Conservation (phyloP, 2,888 invertebrate species). For the Athetis lepigone region DNA sequence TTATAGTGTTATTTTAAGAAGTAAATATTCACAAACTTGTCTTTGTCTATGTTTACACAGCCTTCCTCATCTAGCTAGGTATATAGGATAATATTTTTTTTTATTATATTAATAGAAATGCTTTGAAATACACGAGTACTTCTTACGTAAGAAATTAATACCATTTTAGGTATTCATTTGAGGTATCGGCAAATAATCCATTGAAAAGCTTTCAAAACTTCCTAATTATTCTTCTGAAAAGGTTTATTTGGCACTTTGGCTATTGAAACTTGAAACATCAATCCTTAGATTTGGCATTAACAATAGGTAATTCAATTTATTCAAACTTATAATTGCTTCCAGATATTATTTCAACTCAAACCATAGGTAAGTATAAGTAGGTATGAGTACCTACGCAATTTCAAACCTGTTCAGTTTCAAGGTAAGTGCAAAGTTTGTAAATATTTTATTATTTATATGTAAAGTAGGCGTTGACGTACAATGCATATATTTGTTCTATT, state of each 20-base stretch:
- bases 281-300: constrained; percentile 20
- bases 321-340: constrained; percentile 43
- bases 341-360: constrained; percentile 41
- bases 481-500: constrained; percentile 53
- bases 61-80: no score
- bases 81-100: no score
- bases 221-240: constrained; percentile 1
- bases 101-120: background rate
- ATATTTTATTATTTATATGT: constrained; percentile 56
- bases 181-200: background rate
- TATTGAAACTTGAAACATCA: constrained; percentile 16
- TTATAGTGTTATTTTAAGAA: constrained; percentile 14
- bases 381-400: no score
- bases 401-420: constrained; percentile 39
- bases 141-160: constrained; percentile 2
- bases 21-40: constrained; percentile 9
- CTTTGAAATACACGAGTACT: background rate
- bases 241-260: constrained; percentile 5
- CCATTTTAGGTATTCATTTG: background rate
- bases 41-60: no score
- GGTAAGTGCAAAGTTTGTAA: constrained; percentile 49
- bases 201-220: constrained; percentile 18
- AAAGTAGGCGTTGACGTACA: constrained; percentile 39
- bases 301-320: constrained; percentile 32
- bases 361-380: constrained; percentile 22